A percentile compares a stretch with the other conserved stretches of the same genome.
phyloP scores from a whole-genome alignment of 2,797 vertebrate genomes.

The Chaenodraco wilsoni region DNA sequence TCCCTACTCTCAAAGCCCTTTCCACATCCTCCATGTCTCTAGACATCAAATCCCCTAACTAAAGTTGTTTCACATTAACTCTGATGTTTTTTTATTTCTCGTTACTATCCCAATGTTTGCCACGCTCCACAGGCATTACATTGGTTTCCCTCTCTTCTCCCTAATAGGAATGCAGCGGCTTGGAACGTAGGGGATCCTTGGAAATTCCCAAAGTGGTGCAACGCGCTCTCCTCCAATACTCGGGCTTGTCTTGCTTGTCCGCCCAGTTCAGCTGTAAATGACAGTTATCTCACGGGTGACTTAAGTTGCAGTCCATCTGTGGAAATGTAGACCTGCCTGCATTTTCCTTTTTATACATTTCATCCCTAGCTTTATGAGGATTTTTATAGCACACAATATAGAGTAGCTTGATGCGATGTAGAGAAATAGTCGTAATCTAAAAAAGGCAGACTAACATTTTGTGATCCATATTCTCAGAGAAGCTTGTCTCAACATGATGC shows the following conservation, averaged over 20 bases:
- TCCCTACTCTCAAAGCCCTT: neutral
- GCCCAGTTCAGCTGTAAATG: slow-evolving; percentile 68
- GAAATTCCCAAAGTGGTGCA: slow-evolving; percentile 77
- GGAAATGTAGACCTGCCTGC: slow-evolving; percentile 56
- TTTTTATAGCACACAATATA: slow-evolving; percentile 32
- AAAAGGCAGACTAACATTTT: slow-evolving; percentile 5
- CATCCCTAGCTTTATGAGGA: slow-evolving; percentile 23
- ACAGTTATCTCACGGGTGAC: slow-evolving; percentile 78
- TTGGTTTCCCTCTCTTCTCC: slow-evolving; percentile 53
- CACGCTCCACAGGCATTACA: slow-evolving; percentile 59
- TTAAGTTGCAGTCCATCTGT: slow-evolving; percentile 72
- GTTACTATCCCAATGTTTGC: slow-evolving; percentile 26
- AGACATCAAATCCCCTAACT: slow-evolving; percentile 41
- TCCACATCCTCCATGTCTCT: slow-evolving; percentile 1
- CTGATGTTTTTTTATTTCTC: slow-evolving; percentile 5
- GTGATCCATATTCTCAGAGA: slow-evolving; percentile 4
- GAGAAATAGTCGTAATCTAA: neutral
- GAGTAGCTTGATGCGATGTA: neutral
- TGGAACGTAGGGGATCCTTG: slow-evolving; percentile 60
- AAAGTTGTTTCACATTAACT: slow-evolving; percentile 56
- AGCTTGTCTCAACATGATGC: slow-evolving; percentile 8
- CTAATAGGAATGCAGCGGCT: slow-evolving; percentile 73
- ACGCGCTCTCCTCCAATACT: slow-evolving; percentile 50
- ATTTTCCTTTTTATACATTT: slow-evolving; percentile 40
- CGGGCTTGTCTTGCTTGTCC: slow-evolving; percentile 44